Conservation (phyloP, 2,113 vertebrate species). For the Brachypteracias leptosomus region DNA sequence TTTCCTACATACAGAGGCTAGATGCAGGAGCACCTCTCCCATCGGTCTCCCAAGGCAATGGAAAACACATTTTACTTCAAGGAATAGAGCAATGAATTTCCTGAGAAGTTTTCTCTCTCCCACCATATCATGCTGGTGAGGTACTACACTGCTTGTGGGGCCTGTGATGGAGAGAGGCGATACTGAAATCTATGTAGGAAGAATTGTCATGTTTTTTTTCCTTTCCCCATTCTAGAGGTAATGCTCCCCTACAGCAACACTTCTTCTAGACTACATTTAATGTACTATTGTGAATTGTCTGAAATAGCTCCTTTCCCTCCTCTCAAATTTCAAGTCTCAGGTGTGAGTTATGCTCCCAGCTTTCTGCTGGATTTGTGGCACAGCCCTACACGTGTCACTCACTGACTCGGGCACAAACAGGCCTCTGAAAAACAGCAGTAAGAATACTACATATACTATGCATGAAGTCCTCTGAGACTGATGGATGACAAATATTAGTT, state of each 20-base stretch:
- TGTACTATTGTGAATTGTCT: neutral
- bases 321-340: neutral
- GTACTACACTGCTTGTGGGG: neutral
- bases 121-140: rapidly evolving
- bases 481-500: neutral
- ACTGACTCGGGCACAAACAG: neutral
- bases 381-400: neutral
- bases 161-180: neutral
- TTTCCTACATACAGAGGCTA: neutral
- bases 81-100: neutral
- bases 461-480: neutral
- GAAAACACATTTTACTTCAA: neutral
- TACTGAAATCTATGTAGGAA: neutral
- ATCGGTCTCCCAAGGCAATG: neutral
- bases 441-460: neutral
- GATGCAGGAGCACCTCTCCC: neutral
- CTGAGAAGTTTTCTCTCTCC: neutral
- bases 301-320: neutral
- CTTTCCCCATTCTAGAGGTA: neutral
- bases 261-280: neutral
- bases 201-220: neutral
- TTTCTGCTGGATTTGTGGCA: neutral
- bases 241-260: neutral
- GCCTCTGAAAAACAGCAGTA: neutral
- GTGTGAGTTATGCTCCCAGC: neutral